phyloP scores from a whole-genome alignment of 2,888 invertebrate genomes.

The Cosmia trapezina region DNA sequence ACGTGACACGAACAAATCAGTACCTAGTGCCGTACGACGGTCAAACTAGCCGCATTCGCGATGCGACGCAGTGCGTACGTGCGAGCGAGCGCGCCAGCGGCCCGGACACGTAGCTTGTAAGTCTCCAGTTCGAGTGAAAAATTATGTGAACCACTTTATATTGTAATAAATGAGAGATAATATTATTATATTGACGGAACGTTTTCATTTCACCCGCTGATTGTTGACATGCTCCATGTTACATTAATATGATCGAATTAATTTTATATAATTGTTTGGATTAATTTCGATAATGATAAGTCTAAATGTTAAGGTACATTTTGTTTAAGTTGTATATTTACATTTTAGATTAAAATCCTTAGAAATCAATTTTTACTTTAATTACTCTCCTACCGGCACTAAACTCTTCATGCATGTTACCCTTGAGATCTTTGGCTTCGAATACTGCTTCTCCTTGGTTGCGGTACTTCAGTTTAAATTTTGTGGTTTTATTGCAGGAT shows the following conservation, averaged over 20 bases:
- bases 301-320: conserved; percentile 69
- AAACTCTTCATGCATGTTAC: conserved; percentile 75
- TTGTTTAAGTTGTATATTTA: conserved; percentile 76
- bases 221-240: conserved; percentile 58
- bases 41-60: conserved; percentile 49
- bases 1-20: conserved; percentile 64
- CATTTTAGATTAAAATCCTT: conserved; percentile 80
- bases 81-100: conserved; percentile 57
- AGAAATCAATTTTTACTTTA: conserved; percentile 70
- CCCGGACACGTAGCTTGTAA: conserved; percentile 68
- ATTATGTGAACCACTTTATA: conserved; percentile 78
- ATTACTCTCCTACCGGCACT: conserved; percentile 69
- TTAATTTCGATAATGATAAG: conserved; percentile 71
- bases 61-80: conserved; percentile 31
- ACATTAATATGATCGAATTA: conserved; percentile 59
- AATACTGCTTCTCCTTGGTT: conserved; percentile 75
- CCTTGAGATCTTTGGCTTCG: conserved; percentile 68
- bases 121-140: conserved; percentile 67
- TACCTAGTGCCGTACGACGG: conserved; percentile 58
- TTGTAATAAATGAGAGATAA: conserved; percentile 77
- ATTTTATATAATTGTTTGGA: conserved; percentile 67
- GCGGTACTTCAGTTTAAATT: conserved; percentile 71
- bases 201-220: conserved; percentile 78
- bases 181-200: conserved; percentile 71
- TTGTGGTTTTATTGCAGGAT: conserved; percentile 73